Evolutionary conservation across 2,888 invertebrate species (phyloP).

Genomic region (Dusona sp.): DNA sequence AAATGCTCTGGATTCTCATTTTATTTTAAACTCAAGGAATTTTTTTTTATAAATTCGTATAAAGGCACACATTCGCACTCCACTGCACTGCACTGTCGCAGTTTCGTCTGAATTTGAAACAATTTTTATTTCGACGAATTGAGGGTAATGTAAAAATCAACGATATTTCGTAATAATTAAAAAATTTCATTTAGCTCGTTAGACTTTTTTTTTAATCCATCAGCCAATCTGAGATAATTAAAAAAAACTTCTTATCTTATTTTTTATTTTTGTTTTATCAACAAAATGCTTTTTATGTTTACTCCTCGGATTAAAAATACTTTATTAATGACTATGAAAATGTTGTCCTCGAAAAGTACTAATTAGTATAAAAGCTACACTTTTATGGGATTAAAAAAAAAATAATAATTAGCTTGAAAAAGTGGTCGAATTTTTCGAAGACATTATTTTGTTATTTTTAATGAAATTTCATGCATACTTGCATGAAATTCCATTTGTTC

Average conservation of each 20-base stretch:
- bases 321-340: not conserved
- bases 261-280: not conserved
- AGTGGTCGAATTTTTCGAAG: too few species aligned
- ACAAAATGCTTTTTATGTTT: not conserved
- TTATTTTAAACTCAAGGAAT: not conserved
- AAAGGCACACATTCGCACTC: too few species aligned
- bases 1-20: not conserved
- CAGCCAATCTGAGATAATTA: not conserved
- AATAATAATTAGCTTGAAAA: too few species aligned
- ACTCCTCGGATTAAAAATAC: not conserved
- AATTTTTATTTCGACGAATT: not conserved
- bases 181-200: not conserved
- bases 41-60: not conserved
- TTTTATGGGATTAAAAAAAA: not conserved
- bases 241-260: not conserved
- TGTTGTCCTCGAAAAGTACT: not conserved
- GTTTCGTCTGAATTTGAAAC: not conserved
- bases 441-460: too few species aligned
- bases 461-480: not conserved
- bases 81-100: too few species aligned
- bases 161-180: not conserved
- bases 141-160: not conserved
- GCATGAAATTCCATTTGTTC: constrained; percentile 17
- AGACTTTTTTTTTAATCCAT: not conserved
- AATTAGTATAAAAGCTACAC: not conserved